Evolutionary conservation across 2,113 vertebrate genomes (phyloP).

Genomic region (Laterallus jamaicensis): DNA sequence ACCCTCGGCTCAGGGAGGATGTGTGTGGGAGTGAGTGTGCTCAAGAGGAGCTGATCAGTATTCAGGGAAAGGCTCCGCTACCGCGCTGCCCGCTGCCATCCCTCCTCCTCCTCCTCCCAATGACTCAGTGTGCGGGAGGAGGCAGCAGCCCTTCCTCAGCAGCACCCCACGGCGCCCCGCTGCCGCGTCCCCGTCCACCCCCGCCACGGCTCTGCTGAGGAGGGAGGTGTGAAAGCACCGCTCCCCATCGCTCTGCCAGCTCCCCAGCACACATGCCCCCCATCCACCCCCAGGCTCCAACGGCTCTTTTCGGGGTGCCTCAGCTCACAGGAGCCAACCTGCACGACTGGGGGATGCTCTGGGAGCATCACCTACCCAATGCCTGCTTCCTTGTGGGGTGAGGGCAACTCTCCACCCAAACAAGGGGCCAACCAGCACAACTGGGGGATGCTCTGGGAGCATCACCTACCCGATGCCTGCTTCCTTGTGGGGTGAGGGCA

Average conservation of each 20-base stretch:
- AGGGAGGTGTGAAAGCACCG: not conserved
- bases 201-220: not conserved
- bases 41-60: not conserved
- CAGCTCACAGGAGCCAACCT: rapidly evolving
- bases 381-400: rapidly evolving
- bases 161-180: not conserved
- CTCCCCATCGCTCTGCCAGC: not conserved
- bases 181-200: not conserved
- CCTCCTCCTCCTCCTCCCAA: not conserved
- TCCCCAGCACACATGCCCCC: not conserved
- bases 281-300: not conserved
- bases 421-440: rapidly evolving
- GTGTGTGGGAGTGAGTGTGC: not conserved
- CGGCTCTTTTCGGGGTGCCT: not conserved
- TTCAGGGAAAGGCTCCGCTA: not conserved
- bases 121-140: not conserved
- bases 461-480: rapidly evolving
- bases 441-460: not conserved
- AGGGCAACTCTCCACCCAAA: not conserved
- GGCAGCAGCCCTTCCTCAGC: not conserved
- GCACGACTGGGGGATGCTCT: not conserved
- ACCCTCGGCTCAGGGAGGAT: not conserved
- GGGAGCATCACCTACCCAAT: rapidly evolving
- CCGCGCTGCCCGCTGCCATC: not conserved
- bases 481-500: rapidly evolving